Evolutionary conservation across 2,888 invertebrate genomes (phyloP), one percentile per base, ranked within the genome.

Genomic region (Drosophila kuntzei): DNA sequence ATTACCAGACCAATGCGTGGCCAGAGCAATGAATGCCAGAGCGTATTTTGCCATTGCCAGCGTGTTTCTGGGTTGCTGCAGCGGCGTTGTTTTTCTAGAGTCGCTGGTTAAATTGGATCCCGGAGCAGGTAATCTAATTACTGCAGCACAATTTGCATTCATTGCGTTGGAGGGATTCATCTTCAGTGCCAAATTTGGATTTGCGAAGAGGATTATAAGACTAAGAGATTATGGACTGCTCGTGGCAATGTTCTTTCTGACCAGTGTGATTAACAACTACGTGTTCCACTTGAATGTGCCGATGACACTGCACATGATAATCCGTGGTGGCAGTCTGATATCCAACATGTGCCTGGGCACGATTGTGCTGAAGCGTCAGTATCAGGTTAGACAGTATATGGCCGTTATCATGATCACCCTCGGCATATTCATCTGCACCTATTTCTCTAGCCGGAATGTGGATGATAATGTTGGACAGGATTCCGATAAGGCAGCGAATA

Each of bases 261-360:
- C 96, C 14, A 99, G 97, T 92, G 96, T 98, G 1, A 95, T 96
- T 69, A 98, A 98, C 90, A 99, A 99, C 92, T 97, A 97, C 93
- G 98, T 98, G 0, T 97, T 99, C 88, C 95, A 96, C 90, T 98
- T 98, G 90, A 98, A 99, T 91, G 98, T 99, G 87, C 96, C 99
- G 0, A 98, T 99, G 95, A 99, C 99, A 0, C 93, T 99, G 34
- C 99, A 99, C 91, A 98, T 99, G 96, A 99, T 99, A 90, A 99
- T 99, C 92, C 94, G 99, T 93, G 96, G 89, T 2, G 98, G 98
- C 8, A 98, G 98, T 9, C 93, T 99, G n/a, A 97, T 99, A 93
- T 97, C 98, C 0, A 99, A 98, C 91, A 96, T 99, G 95, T 94
- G 98, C 29, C 95, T 99, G 94, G 98, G 98, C 11, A 96, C 97